phyloP scores from a whole-genome alignment of 2,113 vertebrate genomes.

The Melanerpes formicivorus region DNA sequence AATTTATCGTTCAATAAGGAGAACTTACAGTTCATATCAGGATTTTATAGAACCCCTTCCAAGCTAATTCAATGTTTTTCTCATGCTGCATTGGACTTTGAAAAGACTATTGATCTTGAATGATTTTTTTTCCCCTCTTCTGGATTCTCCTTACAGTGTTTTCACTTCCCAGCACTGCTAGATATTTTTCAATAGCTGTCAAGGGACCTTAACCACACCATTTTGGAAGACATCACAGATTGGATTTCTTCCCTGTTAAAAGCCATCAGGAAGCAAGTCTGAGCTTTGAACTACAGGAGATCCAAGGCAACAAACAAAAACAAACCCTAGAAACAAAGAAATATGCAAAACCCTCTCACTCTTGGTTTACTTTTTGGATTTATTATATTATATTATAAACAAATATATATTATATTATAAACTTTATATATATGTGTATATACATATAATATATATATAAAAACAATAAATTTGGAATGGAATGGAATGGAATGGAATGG shows the following conservation, averaged over 20 bases:
- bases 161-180: not conserved
- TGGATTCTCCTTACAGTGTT: not conserved
- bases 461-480: too few relatives aligned
- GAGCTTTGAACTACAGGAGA: not conserved
- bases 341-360: not conserved
- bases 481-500: too few relatives aligned
- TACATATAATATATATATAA: too few relatives aligned
- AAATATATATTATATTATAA: too few relatives aligned
- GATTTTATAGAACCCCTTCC: conserved; percentile 48
- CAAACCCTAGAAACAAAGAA: not conserved
- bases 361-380: not conserved
- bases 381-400: too few relatives aligned
- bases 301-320: not conserved
- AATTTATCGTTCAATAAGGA: conserved; percentile 29
- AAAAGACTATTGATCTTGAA: conserved; percentile 22
- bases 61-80: conserved; percentile 51
- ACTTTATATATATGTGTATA: too few relatives aligned
- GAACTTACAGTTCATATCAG: conserved; percentile 11
- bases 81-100: conserved; percentile 22
- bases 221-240: not conserved
- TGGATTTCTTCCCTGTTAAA: not conserved
- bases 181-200: not conserved
- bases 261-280: not conserved
- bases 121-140: conserved; percentile 1
- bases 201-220: not conserved